Evolutionary conservation across 2,113 vertebrate species (phyloP).

Genomic region (Barbus barbus): DNA sequence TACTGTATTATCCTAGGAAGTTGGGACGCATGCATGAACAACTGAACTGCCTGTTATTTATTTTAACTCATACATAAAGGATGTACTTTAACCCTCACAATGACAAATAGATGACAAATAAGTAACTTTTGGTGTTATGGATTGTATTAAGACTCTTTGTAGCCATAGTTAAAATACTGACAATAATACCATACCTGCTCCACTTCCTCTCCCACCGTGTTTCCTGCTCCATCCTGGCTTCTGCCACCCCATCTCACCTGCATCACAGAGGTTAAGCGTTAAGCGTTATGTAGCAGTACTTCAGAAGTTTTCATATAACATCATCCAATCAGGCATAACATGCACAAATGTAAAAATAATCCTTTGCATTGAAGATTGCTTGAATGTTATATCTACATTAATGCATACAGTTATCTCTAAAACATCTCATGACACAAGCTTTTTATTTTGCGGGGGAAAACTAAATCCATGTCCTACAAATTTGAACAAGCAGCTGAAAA

Average conservation of each 20-base stretch:
- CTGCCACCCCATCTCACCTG: neutral
- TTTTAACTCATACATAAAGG: neutral
- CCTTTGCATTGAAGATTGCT: constrained; percentile 10
- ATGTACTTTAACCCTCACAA: neutral
- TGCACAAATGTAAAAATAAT: constrained; percentile 10
- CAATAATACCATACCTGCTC: neutral
- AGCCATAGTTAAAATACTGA: constrained; percentile 1
- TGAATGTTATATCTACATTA: constrained; percentile 1
- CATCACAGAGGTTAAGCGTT: neutral
- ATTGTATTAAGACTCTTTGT: neutral
- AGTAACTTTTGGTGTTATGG: constrained; percentile 5
- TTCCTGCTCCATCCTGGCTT: constrained; percentile 12
- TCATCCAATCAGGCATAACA: constrained; percentile 3
- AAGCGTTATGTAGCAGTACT: neutral
- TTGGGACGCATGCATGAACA: neutral
- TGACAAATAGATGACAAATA: neutral
- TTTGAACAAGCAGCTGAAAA: constrained; percentile 1
- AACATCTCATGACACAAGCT: neutral
- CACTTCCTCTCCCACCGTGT: neutral
- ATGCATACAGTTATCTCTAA: constrained; percentile 10
- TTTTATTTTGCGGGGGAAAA: neutral
- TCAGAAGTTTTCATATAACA: constrained; percentile 8
- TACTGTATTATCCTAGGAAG: neutral
- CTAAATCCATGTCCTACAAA: neutral
- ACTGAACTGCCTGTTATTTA: neutral